Base-by-base conservation (phyloP, 1,140 invertebrate genomes). In the Neuroterus valhalla region DNA sequence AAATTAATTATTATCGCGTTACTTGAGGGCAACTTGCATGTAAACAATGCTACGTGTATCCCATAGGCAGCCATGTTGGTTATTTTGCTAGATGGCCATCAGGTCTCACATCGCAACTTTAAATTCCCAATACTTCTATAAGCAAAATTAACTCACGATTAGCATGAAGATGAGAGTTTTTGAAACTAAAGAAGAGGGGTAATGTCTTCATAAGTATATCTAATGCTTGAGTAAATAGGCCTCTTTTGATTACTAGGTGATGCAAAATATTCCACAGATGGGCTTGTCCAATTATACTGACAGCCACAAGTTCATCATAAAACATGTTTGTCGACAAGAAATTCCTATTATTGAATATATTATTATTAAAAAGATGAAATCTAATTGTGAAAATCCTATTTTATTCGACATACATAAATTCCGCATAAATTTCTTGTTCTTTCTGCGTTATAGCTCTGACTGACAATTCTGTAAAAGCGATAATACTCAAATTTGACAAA, bases 251-350 rank as follows among this genome's bases (percentile, higher is more conserved):
- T 17, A 92, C 91, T 75, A 95, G 87, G 62, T 92, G 91, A 77
- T 92, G 89, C 26, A 93, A 84, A 73, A 93, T 89, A 77, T 91
- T 91, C 92, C 92, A 94, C 17, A 93, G 89, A 72, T 91, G 91
- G n/a, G 92, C 91, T 90, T 93, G 91, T 82, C 91, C 91, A 79
- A 91, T 90, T 21, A 95, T 91, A 82, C 92, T 92, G 26, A 95
- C 91, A 44, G 93, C 93, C 80, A 93, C 85, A 42, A 92, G 89
- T 86, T 95, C 94, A 85, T 94, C 93, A 81, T 94, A 95, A 85
- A 92, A 92, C 74, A 91, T 91, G 88, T 94, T 94, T 75, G 92
- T 92, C 46, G 91, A 89, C 73, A 95, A 87, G 87, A 95, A 94
- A 70, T 93, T 90, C 84, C 93, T 94, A 74, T 14, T 87, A 84